Evolutionary conservation across 2,113 vertebrate species (phyloP), one percentile per base, ranked within the genome.

Genomic region (Vicugna pacos): DNA sequence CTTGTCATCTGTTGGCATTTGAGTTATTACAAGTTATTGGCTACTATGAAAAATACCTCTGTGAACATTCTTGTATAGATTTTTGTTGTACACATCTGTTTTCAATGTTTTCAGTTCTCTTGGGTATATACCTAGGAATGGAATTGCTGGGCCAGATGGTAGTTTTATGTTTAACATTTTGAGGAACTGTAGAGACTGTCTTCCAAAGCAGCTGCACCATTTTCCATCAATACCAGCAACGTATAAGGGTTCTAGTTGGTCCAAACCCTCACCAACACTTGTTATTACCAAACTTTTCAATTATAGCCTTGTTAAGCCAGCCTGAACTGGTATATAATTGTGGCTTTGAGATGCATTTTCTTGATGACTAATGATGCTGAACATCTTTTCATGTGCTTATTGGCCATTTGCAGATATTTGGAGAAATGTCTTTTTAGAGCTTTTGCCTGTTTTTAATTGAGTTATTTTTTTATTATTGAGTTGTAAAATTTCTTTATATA

Each of bases 101-200:
- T 89, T 80, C 32, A 92, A 52, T 35, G 5, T 48, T 89, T 89
- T 85, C 32, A 89, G 80, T 96, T 85, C 20, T 80, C 15, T 92
- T 79, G 46, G 24, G 8, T 92, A 28, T 64, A 72, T 77, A 48
- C 35, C 56, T 89, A 79, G 67, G 22, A 89, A 62, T 70, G 16
- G 46, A 85, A 96, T 35, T 48, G 22, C 58, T 90, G 20, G 38
- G 69, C 50, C 16, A 91, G 62, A 73, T 70, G 58, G 3, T 62
- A 67, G 93, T 46, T 86, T 32, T 85, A 72, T 67, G 30, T 81
- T 90, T 93, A 93, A 77, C 6, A 48, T 79, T 95, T 95, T 89
- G 22, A 58, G 28, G 56, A 79, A 50, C 56, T 67, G 17, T n/a
- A 24, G 38, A 85, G 35, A 35, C 32, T 50, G 17, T 64, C 86